Evolutionary conservation across 2,888 invertebrate genomes (phyloP), one percentile per base, ranked within the genome.

Genomic region (Mythimna vitellina): DNA sequence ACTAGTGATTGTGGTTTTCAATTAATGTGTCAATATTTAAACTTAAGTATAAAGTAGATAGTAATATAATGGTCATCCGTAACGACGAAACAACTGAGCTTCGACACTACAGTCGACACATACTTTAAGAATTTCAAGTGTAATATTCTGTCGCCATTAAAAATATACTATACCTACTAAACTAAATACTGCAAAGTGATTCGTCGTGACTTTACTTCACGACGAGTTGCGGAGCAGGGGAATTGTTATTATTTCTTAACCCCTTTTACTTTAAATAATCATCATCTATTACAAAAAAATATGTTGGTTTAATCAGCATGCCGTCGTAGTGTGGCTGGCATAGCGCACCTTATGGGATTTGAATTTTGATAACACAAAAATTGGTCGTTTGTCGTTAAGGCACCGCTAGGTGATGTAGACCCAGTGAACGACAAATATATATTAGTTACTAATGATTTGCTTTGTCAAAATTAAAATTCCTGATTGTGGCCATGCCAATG

Each of bases 71-170:
- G 89, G 89, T 91, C 92, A 93, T 94, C 86, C 91, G 90, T 92
- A 93, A 88, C 89, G 90, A 87, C 89, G 89, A 89, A 89, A 92
- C 87, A 91, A 92, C 91, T 93, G 93, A 93, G 92, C 93, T 93
- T 92, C 70, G 78, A 81, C 78, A 51, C 66, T 32, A 90, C 90
- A 90, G 90, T 92, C 92, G 89, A 92, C 89, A 89, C 89, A 90
- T 91, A 89, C 91, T 92, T 86, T 93, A 92, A 92, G 91, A 84
- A 92, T 92, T 93, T 93, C 93, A 93, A 76, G 87, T 95, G 94
- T 95, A 94, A 92, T 93, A 92, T 92, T 93, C 92, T 94, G 90
- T 94, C 92, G 89, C 90, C 90, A 95, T 92, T 95, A 95, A 95
- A 95, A 89, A 46, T 92, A 92, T n/a, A 72, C 42, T 93, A 92